These are phyloP conservation scores for Cairina moschata DNA, from an alignment of 2,113 vertebrate genomes.

Conservation along the genomic window DNA sequence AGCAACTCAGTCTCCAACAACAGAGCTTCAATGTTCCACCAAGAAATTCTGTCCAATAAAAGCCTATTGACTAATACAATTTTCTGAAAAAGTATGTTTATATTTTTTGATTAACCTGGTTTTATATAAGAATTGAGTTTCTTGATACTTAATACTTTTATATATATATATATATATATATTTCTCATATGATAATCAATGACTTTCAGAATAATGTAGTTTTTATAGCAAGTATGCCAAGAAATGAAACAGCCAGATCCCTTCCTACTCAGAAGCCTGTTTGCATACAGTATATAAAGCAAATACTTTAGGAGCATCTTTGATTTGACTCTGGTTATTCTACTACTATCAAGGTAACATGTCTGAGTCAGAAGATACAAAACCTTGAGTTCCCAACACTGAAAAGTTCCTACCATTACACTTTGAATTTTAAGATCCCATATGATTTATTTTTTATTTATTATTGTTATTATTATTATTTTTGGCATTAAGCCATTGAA, in stretches of 20 bases:
- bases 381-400: not conserved
- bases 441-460: not conserved
- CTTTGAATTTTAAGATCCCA: not conserved
- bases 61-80: not conserved
- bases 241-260: not conserved
- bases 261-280: not conserved
- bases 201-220: not conserved
- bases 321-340: not conserved
- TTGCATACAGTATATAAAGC: not conserved
- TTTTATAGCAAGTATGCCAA: not conserved
- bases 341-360: not conserved
- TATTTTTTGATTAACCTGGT: not conserved
- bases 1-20: not conserved
- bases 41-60: not conserved
- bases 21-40: not conserved
- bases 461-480: too few species aligned
- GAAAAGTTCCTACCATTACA: not conserved
- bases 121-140: not conserved
- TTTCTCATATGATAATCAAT: not conserved
- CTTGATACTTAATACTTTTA: not conserved
- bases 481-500: not conserved
- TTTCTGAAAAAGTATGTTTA: not conserved
- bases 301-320: not conserved
- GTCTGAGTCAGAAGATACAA: not conserved
- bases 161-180: not conserved